phyloP scores from a whole-genome alignment of 2,888 invertebrate species.

The Drosophila planitibia region DNA sequence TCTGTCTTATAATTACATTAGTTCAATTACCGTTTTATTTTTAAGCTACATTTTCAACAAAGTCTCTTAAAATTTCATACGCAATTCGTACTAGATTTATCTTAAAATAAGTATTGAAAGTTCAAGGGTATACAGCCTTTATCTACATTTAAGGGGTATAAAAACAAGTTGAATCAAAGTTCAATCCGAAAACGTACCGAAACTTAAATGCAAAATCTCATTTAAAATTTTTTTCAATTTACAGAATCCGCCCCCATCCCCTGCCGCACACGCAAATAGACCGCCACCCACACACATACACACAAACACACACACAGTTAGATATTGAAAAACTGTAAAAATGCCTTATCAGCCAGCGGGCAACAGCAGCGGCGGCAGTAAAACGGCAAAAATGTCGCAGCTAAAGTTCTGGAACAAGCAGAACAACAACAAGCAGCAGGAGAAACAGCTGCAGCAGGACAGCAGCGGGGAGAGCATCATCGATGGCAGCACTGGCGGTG shows the following conservation, averaged over 20 bases:
- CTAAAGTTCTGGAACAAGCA: slow-evolving; percentile 89
- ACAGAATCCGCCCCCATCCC: slow-evolving; percentile 19
- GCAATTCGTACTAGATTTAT: neutral
- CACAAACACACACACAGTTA: neutral
- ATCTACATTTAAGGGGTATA: neutral
- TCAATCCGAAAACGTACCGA: neutral
- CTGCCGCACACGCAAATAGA: neutral
- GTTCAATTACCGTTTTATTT: neutral
- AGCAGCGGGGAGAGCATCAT: slow-evolving; percentile 84
- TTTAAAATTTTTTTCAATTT: slow-evolving; percentile 17
- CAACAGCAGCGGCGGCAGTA: slow-evolving; percentile 59
- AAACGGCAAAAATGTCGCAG: slow-evolving; percentile 87
- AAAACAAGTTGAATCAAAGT: slow-evolving; percentile 23
- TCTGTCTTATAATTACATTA: neutral
- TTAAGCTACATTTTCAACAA: neutral
- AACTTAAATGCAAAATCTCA: slow-evolving; percentile 23
- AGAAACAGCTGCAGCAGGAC: slow-evolving; percentile 62
- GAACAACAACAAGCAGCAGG: slow-evolving; percentile 85
- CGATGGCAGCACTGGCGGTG: slow-evolving; percentile 85
- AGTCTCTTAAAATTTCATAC: neutral
- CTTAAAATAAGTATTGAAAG: neutral
- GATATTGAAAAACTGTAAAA: slow-evolving; percentile 22
- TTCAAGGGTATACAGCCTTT: neutral
- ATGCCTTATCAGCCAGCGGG: slow-evolving; percentile 75
- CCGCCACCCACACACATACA: neutral